phyloP scores from a whole-genome alignment of 2,113 vertebrate genomes.

The Dasyornis broadbenti region DNA sequence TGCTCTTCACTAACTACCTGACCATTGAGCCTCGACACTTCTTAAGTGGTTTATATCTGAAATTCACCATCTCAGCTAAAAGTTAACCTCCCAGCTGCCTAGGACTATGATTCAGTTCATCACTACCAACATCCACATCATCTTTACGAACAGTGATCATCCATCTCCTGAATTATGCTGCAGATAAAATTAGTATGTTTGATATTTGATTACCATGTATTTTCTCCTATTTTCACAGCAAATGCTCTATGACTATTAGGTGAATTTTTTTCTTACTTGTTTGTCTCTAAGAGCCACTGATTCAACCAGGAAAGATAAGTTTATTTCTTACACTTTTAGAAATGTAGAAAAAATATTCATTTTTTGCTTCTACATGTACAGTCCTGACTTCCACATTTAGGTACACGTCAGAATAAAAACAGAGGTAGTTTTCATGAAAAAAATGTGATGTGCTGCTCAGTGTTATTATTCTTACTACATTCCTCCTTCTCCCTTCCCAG shows the following conservation, averaged over 20 bases:
- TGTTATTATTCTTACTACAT: background rate
- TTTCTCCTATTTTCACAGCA: background rate
- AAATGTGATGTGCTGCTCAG: background rate
- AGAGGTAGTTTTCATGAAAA: background rate
- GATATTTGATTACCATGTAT: background rate
- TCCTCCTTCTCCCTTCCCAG: background rate
- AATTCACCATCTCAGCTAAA: background rate
- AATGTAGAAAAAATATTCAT: background rate
- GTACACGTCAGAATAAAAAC: background rate
- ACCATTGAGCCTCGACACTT: background rate
- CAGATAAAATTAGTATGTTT: background rate
- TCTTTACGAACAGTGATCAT: background rate
- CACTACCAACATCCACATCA: background rate
- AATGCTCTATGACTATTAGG: background rate
- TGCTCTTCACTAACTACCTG: background rate
- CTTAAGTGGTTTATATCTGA: background rate
- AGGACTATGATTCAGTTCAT: background rate
- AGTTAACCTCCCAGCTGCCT: background rate
- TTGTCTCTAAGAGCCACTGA: background rate
- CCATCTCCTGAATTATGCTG: background rate
- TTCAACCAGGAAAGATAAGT: background rate
- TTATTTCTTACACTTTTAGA: background rate
- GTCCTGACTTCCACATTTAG: background rate
- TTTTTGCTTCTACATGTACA: background rate
- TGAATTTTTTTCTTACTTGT: background rate